These are phyloP conservation scores for Panthera leo DNA, from an alignment of 2,113 vertebrate species.

Conservation along the genomic window DNA sequence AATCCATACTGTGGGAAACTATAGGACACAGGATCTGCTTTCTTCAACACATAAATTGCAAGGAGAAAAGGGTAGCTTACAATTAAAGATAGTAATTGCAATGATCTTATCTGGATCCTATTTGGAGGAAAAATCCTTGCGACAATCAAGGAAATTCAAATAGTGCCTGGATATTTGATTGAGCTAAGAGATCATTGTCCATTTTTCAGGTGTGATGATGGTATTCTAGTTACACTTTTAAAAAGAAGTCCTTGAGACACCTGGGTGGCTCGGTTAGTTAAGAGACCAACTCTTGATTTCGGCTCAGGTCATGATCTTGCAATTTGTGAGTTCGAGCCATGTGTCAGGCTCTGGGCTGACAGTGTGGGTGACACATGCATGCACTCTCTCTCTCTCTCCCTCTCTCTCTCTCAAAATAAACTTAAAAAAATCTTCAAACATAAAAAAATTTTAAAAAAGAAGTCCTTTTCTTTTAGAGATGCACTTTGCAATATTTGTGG, in stretches of 20 bases:
- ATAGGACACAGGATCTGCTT: not conserved
- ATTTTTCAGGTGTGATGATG: not conserved
- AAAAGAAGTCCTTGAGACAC: not conserved
- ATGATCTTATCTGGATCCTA: not conserved
- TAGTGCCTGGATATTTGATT: not conserved
- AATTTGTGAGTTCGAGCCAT: no score
- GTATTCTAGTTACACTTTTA: not conserved
- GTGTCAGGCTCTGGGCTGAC: no score
- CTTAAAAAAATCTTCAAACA: no score
- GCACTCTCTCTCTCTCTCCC: no score
- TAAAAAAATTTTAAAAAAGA: not conserved
- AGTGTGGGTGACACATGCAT: no score
- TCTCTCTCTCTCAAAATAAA: no score
- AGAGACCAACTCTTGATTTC: no score
- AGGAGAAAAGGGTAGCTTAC: not conserved
- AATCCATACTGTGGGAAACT: not conserved
- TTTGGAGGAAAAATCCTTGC: not conserved
- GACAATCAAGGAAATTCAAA: not conserved
- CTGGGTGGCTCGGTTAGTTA: no score
- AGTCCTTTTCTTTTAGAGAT: not conserved
- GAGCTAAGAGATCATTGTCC: not conserved
- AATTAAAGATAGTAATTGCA: not conserved
- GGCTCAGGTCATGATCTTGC: no score
- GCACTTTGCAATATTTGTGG: not conserved
- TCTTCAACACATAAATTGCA: not conserved